Percentiles rank a stretch among this genome's conserved stretches.
Evolutionary conservation across 2,113 vertebrate species (phyloP).

Genomic region (Eira barbara): DNA sequence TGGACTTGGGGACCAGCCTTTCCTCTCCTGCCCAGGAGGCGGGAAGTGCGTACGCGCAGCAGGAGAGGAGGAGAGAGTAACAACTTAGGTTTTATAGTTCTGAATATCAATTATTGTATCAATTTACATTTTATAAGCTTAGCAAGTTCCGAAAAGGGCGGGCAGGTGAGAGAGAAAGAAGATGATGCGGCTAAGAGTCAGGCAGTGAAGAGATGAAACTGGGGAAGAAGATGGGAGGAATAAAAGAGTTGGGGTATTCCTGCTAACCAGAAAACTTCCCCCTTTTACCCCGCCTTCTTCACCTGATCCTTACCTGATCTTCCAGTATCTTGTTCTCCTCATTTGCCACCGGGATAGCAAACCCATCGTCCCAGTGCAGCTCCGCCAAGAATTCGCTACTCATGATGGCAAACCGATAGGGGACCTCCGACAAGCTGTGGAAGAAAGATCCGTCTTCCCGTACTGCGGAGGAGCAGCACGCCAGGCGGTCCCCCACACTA

Average conservation of each 20-base stretch:
- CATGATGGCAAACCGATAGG: slow-evolving; percentile 44
- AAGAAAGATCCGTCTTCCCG: not conserved
- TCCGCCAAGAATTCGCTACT: slow-evolving; percentile 79
- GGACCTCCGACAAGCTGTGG: too few species aligned
- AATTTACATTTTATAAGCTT: not conserved
- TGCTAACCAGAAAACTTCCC: not conserved
- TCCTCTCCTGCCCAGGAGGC: not conserved
- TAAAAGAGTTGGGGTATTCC: not conserved
- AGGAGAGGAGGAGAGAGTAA: not conserved
- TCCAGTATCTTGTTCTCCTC: slow-evolving; percentile 88
- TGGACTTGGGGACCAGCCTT: rapidly evolving
- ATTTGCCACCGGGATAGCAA: slow-evolving; percentile 88
- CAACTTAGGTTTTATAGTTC: not conserved
- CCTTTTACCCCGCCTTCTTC: not conserved
- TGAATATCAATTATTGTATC: not conserved
- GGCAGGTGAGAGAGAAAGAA: not conserved
- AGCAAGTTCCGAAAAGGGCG: not conserved
- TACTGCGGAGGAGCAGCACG: rapidly evolving
- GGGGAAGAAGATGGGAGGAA: not conserved
- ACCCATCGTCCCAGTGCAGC: slow-evolving; percentile 87
- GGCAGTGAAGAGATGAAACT: not conserved
- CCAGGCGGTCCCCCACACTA: rapidly evolving
- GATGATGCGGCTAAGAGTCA: not conserved
- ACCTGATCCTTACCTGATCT: slow-evolving; percentile 83
- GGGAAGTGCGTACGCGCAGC: not conserved